Percentiles rank a stretch among this genome's conserved stretches.
Evolutionary conservation across 2,113 vertebrate genomes (phyloP).

Genomic region (Alligator mississippiensis): DNA sequence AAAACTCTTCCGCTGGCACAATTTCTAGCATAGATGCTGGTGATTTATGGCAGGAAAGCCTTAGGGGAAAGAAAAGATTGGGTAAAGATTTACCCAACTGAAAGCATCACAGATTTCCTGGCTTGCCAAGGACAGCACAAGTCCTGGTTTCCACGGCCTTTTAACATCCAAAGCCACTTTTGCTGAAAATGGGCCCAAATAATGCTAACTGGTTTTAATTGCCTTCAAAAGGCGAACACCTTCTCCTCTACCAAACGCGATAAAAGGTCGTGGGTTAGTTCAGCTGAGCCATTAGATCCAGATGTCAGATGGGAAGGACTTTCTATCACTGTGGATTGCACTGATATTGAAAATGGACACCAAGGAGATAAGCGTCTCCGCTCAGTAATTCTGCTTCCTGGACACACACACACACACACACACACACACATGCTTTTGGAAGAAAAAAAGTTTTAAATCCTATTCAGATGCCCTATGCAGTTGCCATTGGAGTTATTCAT

Average conservation of each 20-base stretch:
- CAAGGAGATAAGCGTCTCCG: neutral
- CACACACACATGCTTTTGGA: neutral
- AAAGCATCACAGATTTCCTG: neutral
- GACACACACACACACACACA: accelerated
- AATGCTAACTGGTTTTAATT: neutral
- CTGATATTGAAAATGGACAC: neutral
- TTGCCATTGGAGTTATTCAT: neutral
- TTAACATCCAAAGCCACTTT: neutral
- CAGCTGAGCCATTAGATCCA: neutral
- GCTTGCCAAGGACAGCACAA: neutral
- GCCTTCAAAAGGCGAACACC: neutral
- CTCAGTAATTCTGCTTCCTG: neutral
- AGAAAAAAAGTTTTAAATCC: neutral
- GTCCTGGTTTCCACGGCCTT: neutral
- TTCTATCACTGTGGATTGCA: neutral
- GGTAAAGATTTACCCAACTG: neutral
- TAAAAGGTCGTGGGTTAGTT: neutral
- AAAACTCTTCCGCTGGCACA: accelerated
- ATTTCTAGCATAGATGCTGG: neutral
- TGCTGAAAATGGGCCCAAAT: neutral
- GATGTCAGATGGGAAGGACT: neutral
- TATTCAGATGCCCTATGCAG: neutral
- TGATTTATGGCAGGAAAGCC: neutral
- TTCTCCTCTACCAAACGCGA: neutral
- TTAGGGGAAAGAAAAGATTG: neutral